Base-by-base conservation (phyloP, 1,140 invertebrate species). In the Penaeus indicus region DNA sequence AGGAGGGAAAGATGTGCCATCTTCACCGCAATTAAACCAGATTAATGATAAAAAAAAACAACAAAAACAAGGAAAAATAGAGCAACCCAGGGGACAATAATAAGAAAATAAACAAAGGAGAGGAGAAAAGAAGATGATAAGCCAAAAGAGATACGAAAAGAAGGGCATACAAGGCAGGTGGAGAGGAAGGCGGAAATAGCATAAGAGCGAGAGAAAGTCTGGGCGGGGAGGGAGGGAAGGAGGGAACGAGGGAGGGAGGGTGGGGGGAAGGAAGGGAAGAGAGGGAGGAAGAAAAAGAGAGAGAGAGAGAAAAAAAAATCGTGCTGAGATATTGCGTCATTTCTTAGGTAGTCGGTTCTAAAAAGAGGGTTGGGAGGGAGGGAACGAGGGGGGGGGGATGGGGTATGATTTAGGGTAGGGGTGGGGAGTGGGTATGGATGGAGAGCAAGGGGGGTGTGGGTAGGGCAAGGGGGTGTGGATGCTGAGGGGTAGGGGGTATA, bases 221-320 rank as follows among this genome's bases (percentile, higher is more conserved):
- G 54, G 19, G 19, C 47, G n/a, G 54, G n/a, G n/a, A 42, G n/a
- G 16, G 47, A 18, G 25, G 80, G 21, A 82, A 19, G 54, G 16
- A 4, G 47, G 54, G 22, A 7, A 32, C 0, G 80, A 27, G 25
- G 80, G 25, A 3, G 22, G 18, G 19, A 21, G 32, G 22, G 3
- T 0, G 32, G 25, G 60, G 22, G 16, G 25, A 32, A 61, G 21
- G 10, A 11, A 11, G 13, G 22, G 3, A 22, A 2, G 54, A 2
- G 0, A 32, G n/a, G 60, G 19, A 61, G 25, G 25, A n/a, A 27
- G n/a, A 82, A 42, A 61, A 60, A 62, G 79, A 61, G 79, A 82
- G 79, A 61, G 79, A 82, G 79, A 81, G 79, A 60, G 79, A 54
- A 54, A 42, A 42, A 42, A 42, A 42, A 42, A 42, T 38, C 38